Evolutionary conservation across 2,888 invertebrate species (phyloP), one percentile per base, ranked within the genome.

Genomic region (Drosophila kuntzei): DNA sequence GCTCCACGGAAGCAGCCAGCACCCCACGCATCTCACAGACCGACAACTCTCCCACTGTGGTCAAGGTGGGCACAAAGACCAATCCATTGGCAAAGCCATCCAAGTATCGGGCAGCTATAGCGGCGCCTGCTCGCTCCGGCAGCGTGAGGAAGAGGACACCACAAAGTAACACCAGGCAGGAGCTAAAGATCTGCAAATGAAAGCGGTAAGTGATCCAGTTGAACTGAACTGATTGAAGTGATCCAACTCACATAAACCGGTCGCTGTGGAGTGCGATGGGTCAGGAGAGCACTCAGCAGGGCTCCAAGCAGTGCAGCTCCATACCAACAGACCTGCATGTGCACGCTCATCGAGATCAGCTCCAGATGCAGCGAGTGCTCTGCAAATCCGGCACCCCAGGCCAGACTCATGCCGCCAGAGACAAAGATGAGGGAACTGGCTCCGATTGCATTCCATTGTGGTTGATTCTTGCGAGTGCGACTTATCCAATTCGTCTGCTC

Each of bases 81-180:
- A 91, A 53, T 0, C 91, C 91, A 53, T 90, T 87, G 16, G 90
- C 92, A 14, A 87, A 64, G 0, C 91, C 91, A 55, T 92, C 90
- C n/a, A 91, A 16, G 16, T 91, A 91, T 3, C 92, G 87, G 3
- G 88, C 90, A 0, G 78, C 75, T 1, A 89, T 71, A 9, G 89
- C 63, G 2, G 80, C 80, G 0, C 58, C 62, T 0, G 70, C 20
- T 12, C 67, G 65, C 5, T 76, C 63, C 0, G 78, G 60, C 16
- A 87, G 71, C 8, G 78, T 50, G 0, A 83, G 27, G 37, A 80
- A 85, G 2, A 91, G 65, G 12, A 90, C 71, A 11, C 91, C 92
- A 2, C 86, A 76, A 0, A 87, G 18, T 2, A 85, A 54, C 3
- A 91, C 87, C 53, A 92, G 43, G 2, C 82, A 50, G 2, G 87